Conservation (phyloP, 2,113 vertebrate genomes). For the Aldabrachelys gigantea region DNA sequence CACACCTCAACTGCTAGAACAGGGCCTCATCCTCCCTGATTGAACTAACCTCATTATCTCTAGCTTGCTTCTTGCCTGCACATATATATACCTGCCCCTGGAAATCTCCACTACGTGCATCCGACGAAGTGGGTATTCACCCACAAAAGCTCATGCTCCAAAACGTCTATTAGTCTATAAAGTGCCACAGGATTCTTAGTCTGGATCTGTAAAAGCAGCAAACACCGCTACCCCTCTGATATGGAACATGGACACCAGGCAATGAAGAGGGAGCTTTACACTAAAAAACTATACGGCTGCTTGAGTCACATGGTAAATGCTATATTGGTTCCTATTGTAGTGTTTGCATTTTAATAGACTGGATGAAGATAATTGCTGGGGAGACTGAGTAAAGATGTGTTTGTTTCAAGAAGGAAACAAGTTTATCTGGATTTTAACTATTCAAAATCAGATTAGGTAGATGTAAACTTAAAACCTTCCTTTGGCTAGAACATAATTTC, state of each 20-base stretch:
- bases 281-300: neutral
- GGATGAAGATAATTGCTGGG: neutral
- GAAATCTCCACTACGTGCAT: no score
- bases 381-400: neutral
- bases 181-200: no score
- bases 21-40: no score
- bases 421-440: neutral
- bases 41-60: no score
- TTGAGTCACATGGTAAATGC: neutral
- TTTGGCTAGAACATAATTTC: neutral
- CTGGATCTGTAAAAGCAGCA: no score
- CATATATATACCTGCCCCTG: no score
- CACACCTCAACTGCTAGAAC: no score
- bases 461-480: neutral
- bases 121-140: no score
- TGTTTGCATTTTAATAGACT: accelerated
- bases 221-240: no score
- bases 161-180: no score
- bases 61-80: no score
- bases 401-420: neutral
- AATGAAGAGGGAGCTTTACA: neutral
- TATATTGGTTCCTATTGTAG: neutral
- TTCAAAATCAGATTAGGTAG: neutral
- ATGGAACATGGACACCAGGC: neutral
- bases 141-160: no score